Evolutionary conservation across 2,113 vertebrate genomes (phyloP), one percentile per base, ranked within the genome.

Genomic region (Baryphthengus martii): DNA sequence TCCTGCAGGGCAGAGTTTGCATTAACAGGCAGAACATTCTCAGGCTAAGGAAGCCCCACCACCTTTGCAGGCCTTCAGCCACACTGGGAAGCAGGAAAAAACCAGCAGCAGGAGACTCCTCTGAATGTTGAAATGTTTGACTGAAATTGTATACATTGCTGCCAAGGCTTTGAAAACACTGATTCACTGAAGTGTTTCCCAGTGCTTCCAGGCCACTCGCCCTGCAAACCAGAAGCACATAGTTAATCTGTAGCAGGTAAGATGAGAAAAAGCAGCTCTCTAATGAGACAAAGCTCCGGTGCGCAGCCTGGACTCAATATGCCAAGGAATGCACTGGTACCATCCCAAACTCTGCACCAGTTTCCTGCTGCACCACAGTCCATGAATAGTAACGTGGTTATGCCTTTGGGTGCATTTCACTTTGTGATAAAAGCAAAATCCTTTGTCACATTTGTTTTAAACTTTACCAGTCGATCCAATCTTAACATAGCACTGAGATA

Each of bases 321-420:
- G 76, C 85, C 72, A 85, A 45, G 68, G 59, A 37, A 55, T 28
- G 55, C 73, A 39, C 35, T 1, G 6, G 2, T 1, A 18, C 39
- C 84, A 65, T 63, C 88, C 94, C 85, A 47, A 94, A 68, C 85
- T 6, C 95, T 95, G 93, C 94, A 91, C 70, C 91, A 90, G 71
- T 76, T 25, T 53, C 35, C 91, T 84, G 90, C 90, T 90, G 93
- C 95, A 94, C n/a, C 86, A 56, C 82, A 88, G 79, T 5, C 90
- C 93, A 71, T 85, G 67, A 92, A 83, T 75, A 95, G 92, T 5
- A 93, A 92, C 49, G 4, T 2, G 29, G 37, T 58, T 35, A 15
- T 74, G 88, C 88, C 71, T 90, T 91, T 76, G 83, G 92, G 88
- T 88, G 85, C 93, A 77, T 93, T 91, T 96, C 83, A 10, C 82